Evolutionary conservation across 2,797 vertebrate species (phyloP), one percentile per base, ranked within the genome.

Genomic region (Galago senegalensis): DNA sequence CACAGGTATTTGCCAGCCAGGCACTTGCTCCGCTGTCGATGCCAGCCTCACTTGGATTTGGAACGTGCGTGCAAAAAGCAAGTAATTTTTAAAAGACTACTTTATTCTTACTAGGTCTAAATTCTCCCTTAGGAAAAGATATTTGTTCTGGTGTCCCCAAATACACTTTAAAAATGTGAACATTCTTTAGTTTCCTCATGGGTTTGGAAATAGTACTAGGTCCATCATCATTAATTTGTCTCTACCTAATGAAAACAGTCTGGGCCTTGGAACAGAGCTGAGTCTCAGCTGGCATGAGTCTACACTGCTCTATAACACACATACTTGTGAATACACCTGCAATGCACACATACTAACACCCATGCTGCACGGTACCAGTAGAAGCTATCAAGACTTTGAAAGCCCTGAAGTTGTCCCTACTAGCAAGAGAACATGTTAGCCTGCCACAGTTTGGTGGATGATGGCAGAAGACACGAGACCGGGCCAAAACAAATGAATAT

Each of bases 1-100:
- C 91, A 79, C 58, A 94, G 92, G 94, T 96, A 92, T 95, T 88
- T 60, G 91, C 61, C 97, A 95, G 94, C 85, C 70, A 95, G 94
- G 87, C 94, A 96, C 93, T 97, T 97, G 73, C 88, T 97, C 92
- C 95, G 85, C 86, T 7, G 0, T 67, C 93, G 91, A 95, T n/a
- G 31, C 20, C 18, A 87, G 20, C 34, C 20, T 63, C 61, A 94
- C 94, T 92, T 18, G 79, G 94, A 93, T 90, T 61, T 85, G 65
- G 14, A 87, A 94, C 63, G 76, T 95, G 77, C 63, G 80, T 67
- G 20, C n/a, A 65, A 79, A 60, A 96, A 92, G 91, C 94, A 67
- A 31, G 0, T 23, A 14, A 23, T 14, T 89, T 88, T 91, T 56
- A 12, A 91, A 83, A 83, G 6, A 95, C 43, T 23, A 0, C 72